Evolutionary conservation across 2,113 vertebrate genomes (phyloP), one percentile per base, ranked within the genome.

Genomic region (Lates calcarifer): DNA sequence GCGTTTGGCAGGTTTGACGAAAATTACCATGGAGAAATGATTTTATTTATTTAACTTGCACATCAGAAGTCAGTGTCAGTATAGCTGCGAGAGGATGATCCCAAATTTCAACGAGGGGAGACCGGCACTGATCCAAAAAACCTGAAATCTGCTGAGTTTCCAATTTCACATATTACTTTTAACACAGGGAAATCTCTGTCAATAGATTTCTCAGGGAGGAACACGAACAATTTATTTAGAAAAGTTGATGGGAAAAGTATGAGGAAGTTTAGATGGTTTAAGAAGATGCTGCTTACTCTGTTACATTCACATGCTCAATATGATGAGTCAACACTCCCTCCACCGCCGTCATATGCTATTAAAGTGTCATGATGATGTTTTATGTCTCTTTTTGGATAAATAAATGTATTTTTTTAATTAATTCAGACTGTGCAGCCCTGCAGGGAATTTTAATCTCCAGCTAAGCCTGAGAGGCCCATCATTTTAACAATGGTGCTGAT

Each of bases 1-100:
- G 87, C 84, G 84, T 94, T 93, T 94, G 93, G 89, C 94, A 93
- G 92, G 84, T 92, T 92, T 92, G 93, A 91, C 24, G 77, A 90
- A 93, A 89, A 94, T 92, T 90, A 91, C 84, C 88, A 85, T 84
- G 84, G 87, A 93, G 90, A 93, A 90, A 85, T 86, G 58, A 86
- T 90, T 89, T 86, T 88, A 91, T 93, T 93, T 93, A 91, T 93
- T 94, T 89, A 94, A 90, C 81, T 87, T 87, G 71, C 65, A 83
- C 84, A 83, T 90, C 81, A 88, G 73, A 85, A 87, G 73, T 90
- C 84, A 67, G 71, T 33, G 62, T 81, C 86, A n/a, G 83, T 67
- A n/a, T n/a, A 66, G 63, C 86, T 51, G 35, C 13, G 8, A 74
- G 71, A 80, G 37, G 71, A 76, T 47, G 79, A 79, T 82, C 72